These are phyloP conservation scores for Heterotis niloticus DNA, from an alignment of 2,113 vertebrate genomes.

Conservation along the genomic window DNA sequence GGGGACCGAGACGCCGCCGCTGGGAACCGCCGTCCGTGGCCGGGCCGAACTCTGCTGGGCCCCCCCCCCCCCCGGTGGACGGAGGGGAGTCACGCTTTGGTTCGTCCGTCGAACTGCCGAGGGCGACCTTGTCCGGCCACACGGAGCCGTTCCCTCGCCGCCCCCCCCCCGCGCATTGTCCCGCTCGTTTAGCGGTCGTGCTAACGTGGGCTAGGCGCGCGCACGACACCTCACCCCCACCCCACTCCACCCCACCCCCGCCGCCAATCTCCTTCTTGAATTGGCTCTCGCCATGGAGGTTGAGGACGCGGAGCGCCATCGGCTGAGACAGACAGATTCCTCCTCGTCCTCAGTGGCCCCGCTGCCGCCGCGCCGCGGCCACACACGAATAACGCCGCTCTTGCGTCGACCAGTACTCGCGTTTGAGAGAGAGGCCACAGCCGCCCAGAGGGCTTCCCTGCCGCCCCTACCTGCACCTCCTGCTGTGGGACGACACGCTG, in stretches of 20 bases:
- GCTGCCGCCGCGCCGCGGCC: neutral
- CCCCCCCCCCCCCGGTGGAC: conserved; percentile 40
- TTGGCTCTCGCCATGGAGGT: conserved; percentile 64
- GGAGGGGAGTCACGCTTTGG: conserved; percentile 44
- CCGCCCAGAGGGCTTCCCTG: too few relatives aligned
- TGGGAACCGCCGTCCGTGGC: conserved; percentile 39
- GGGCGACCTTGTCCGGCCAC: conserved; percentile 28
- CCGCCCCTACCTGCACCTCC: too few relatives aligned
- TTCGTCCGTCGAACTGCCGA: conserved; percentile 53
- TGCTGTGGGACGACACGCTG: too few relatives aligned
- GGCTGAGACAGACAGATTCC: neutral
- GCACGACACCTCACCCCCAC: conserved; percentile 41
- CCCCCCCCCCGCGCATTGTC: too few relatives aligned
- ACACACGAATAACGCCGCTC: conserved; percentile 28
- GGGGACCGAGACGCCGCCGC: conserved; percentile 35
- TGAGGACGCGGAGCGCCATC: conserved; percentile 27
- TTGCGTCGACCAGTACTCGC: conserved; percentile 25
- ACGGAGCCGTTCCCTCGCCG: too few relatives aligned
- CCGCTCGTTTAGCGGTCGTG: conserved; percentile 7
- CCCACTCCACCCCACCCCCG: neutral
- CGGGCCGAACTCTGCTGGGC: conserved; percentile 36
- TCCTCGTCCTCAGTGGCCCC: neutral
- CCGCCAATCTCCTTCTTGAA: neutral
- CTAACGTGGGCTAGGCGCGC: conserved; percentile 32
- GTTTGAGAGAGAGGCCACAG: too few relatives aligned